These are phyloP conservation scores for Nomada flava DNA, from an alignment of 2,888 invertebrate species.

Conservation along the genomic window DNA sequence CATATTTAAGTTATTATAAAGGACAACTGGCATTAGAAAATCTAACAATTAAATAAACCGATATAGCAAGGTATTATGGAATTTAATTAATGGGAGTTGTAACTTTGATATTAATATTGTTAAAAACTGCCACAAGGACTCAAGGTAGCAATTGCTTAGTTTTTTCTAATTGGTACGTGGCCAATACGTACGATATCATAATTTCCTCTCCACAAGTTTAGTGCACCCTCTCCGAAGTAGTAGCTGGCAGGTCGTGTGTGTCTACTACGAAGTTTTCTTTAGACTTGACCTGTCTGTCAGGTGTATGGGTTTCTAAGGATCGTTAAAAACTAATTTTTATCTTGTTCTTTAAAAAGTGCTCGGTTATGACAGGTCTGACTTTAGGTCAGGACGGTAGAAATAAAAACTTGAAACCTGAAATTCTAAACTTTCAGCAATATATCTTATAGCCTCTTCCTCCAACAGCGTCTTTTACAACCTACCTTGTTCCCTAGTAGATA, in stretches of 20 bases:
- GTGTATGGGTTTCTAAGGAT: constrained; percentile 19
- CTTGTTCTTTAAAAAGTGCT: constrained; percentile 16
- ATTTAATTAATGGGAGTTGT: no score
- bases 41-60: no score
- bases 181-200: not conserved
- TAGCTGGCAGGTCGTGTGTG: constrained; percentile 4
- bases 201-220: not conserved
- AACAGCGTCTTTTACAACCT: not conserved
- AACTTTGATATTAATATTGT: no score
- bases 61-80: no score
- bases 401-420: constrained; percentile 16
- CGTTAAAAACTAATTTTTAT: constrained; percentile 29
- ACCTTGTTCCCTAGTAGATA: no score
- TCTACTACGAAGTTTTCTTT: constrained; percentile 7
- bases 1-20: no score
- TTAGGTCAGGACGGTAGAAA: not conserved
- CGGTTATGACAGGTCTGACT: constrained; percentile 5
- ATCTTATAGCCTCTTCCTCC: not conserved
- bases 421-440: not conserved
- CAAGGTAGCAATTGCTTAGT: not conserved
- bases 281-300: constrained; percentile 10
- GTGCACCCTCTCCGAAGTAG: not conserved
- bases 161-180: not conserved
- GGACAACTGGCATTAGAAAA: no score
- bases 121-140: not conserved